Evolutionary conservation across 2,797 vertebrate genomes (phyloP).

Genomic region (Onychomys arenicola): DNA sequence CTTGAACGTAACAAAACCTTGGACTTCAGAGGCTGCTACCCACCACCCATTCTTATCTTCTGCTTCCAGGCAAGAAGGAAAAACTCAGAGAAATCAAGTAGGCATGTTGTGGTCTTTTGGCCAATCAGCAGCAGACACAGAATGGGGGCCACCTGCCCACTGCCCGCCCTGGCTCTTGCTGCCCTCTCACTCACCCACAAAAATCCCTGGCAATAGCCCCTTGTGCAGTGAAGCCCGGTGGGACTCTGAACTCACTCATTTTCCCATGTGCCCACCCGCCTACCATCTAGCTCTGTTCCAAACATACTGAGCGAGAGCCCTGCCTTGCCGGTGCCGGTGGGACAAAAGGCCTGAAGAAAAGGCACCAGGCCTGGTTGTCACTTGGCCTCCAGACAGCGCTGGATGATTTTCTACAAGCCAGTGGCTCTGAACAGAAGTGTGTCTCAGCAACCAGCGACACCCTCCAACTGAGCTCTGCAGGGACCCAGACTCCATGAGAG

Average conservation of each 20-base stretch:
- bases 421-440: neutral
- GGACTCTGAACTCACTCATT: fast-evolving
- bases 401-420: neutral
- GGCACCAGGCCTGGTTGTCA: neutral
- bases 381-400: neutral
- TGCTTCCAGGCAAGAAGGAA: neutral
- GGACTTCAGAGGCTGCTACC: neutral
- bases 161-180: fast-evolving
- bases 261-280: neutral
- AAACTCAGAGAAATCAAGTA: neutral
- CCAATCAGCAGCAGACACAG: neutral
- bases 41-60: neutral
- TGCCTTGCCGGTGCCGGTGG: neutral
- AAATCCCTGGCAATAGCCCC: neutral
- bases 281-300: neutral
- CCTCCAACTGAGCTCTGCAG: neutral
- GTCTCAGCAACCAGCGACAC: neutral
- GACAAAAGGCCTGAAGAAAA: neutral
- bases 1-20: conserved; percentile 2
- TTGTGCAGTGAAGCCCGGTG: neutral
- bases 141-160: fast-evolving
- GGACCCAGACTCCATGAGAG: neutral
- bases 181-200: fast-evolving
- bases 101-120: neutral
- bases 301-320: too few relatives aligned